Percentiles rank a stretch among this genome's conserved stretches.
phyloP scores from a whole-genome alignment of 1,140 invertebrate genomes.

The Aricia agestis region DNA sequence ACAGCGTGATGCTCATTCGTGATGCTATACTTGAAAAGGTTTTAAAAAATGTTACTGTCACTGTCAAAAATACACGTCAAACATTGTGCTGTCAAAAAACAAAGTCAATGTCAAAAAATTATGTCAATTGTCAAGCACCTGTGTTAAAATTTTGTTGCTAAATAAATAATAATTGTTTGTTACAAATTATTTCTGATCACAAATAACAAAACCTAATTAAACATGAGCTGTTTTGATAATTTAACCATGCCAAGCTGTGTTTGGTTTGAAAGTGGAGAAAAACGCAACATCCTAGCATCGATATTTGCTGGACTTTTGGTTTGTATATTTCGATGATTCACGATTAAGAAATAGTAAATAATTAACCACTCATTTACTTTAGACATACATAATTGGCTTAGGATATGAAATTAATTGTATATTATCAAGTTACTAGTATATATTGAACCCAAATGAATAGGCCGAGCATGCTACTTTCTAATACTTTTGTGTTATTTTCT shows the following conservation, averaged over 20 bases:
- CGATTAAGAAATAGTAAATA: conserved; percentile 12
- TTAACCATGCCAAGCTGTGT: conserved; percentile 63
- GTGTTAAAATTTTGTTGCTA: background rate
- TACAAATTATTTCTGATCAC: background rate
- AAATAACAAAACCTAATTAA: background rate
- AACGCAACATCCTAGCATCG: conserved; percentile 88
- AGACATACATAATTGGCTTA: background rate
- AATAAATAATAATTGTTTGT: background rate
- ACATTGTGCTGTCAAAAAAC: too few species aligned
- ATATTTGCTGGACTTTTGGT: conserved; percentile 91
- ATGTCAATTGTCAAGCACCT: background rate
- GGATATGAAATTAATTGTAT: background rate
- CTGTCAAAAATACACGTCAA: too few species aligned
- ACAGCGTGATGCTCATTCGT: too few species aligned
- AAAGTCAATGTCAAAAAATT: too few species aligned
- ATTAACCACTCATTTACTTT: background rate
- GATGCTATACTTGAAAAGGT: too few species aligned
- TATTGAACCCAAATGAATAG: background rate
- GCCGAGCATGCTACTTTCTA: background rate
- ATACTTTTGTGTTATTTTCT: background rate
- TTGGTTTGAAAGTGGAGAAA: conserved; percentile 71
- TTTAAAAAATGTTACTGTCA: too few species aligned
- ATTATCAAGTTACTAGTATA: background rate
- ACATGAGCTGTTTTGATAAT: conserved; percentile 71
- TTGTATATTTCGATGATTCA: conserved; percentile 72